Evolutionary conservation across 1,140 invertebrate species (phyloP).

Genomic region (Orchesella cincta): DNA sequence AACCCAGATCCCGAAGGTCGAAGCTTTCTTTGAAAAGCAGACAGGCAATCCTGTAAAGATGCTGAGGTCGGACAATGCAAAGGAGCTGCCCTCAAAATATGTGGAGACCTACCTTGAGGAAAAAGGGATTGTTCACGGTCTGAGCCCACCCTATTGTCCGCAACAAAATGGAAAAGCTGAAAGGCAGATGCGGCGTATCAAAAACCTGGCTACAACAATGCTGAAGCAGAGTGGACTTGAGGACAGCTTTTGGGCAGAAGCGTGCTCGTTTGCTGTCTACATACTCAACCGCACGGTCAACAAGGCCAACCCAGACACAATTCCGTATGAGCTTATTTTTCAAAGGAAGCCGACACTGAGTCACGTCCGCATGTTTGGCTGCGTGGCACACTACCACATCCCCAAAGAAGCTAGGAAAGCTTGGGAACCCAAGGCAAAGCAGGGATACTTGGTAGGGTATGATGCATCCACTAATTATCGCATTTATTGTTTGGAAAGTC

Average conservation of each 20-base stretch:
- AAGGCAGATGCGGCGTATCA: constrained; percentile 55
- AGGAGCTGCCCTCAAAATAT: not conserved
- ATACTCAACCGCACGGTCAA: constrained; percentile 53
- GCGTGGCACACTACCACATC: not conserved
- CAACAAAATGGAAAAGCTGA: constrained; percentile 61
- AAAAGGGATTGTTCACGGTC: constrained; percentile 14
- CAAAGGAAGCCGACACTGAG: constrained; percentile 48
- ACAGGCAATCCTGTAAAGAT: constrained; percentile 30
- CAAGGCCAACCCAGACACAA: constrained; percentile 21
- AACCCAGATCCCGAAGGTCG: not conserved
- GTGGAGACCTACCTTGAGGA: not conserved
- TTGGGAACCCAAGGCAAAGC: constrained; percentile 42
- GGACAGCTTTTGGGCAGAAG: constrained; percentile 58
- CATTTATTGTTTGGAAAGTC: not conserved
- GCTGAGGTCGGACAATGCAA: constrained; percentile 21
- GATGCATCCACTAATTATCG: constrained; percentile 4
- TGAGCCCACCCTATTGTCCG: constrained; percentile 48
- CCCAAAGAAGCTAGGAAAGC: not conserved
- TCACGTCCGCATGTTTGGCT: constrained; percentile 43
- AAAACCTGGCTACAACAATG: constrained; percentile 51
- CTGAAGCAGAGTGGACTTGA: constrained; percentile 53
- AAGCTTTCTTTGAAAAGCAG: not conserved
- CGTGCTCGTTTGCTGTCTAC: constrained; percentile 56
- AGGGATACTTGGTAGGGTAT: constrained; percentile 51
- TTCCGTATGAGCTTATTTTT: constrained; percentile 51